Percentiles rank a stretch among this genome's conserved stretches.
These are phyloP conservation scores for Borostomias antarcticus DNA, from an alignment of 2,797 vertebrate genomes.

Conservation along the genomic window DNA sequence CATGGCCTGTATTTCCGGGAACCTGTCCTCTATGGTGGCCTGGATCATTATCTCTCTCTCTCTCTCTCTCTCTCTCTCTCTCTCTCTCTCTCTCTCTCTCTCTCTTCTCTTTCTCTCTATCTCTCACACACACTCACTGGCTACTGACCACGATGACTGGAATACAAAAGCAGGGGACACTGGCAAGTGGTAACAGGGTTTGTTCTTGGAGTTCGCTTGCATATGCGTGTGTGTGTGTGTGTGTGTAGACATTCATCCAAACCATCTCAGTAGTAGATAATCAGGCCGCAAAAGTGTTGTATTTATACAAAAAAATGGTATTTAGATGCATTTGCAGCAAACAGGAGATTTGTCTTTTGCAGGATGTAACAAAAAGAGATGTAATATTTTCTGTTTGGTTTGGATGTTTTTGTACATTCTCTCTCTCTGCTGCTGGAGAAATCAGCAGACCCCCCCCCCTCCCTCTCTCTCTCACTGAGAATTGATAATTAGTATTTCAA, in stretches of 20 bases:
- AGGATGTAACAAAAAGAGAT: neutral
- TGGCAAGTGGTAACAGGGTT: too few species aligned
- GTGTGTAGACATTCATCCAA: too few species aligned
- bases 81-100: too few species aligned
- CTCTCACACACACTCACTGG: too few species aligned
- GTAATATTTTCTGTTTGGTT: neutral
- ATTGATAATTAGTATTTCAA: constrained; percentile 72
- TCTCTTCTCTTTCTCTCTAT: too few species aligned
- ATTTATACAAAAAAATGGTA: too few species aligned
- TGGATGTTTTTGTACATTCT: neutral
- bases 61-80: constrained; percentile 32
- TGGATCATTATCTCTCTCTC: constrained; percentile 41
- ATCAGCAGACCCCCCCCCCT: constrained; percentile 24
- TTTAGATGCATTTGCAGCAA: neutral
- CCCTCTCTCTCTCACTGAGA: constrained; percentile 24
- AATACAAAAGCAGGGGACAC: neutral
- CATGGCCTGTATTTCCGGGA: constrained; percentile 29
- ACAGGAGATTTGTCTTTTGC: neutral
- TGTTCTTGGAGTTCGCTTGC: too few species aligned
- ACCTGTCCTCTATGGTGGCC: constrained; percentile 58
- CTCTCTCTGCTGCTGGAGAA: neutral
- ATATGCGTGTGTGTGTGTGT: constrained; percentile 1
- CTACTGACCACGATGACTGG: too few species aligned
- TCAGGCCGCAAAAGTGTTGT: too few species aligned
- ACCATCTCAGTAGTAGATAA: too few species aligned